Percentiles rank a stretch among this genome's conserved stretches.
phyloP scores from a whole-genome alignment of 2,113 vertebrate species.

The Corythoichthys intestinalis region DNA sequence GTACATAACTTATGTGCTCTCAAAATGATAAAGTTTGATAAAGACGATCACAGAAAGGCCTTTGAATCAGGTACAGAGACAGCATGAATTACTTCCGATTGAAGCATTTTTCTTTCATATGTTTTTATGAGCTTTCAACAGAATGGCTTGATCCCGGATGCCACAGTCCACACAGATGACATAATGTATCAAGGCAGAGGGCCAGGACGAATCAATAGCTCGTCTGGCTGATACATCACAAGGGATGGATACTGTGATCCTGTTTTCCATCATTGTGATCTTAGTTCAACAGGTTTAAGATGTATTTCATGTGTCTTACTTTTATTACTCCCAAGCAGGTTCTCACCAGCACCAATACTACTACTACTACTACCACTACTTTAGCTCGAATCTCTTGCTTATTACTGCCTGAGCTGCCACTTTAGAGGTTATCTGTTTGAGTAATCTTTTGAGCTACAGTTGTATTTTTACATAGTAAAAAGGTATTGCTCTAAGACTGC shows the following conservation, averaged over 20 bases:
- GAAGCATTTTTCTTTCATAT: not conserved
- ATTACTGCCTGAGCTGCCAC: not conserved
- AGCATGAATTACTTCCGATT: not conserved
- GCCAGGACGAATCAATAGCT: not conserved
- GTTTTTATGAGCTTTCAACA: not conserved
- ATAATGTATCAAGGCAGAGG: not conserved
- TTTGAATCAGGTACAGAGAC: not conserved
- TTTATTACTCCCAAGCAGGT: too few relatives aligned
- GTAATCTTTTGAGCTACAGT: not conserved
- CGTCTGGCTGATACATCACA: not conserved
- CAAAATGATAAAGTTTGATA: not conserved
- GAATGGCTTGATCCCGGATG: not conserved
- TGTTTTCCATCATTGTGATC: not conserved
- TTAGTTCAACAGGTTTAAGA: not conserved
- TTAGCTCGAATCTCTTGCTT: not conserved
- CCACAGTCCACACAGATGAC: not conserved
- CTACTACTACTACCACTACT: too few relatives aligned
- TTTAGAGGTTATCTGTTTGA: not conserved
- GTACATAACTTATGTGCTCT: too few relatives aligned
- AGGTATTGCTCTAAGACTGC: too few relatives aligned
- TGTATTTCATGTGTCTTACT: not conserved
- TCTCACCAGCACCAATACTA: too few relatives aligned
- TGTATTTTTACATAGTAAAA: too few relatives aligned
- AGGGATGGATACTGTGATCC: not conserved
- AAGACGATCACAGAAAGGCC: not conserved